These are phyloP conservation scores for Seira sanloemensis DNA, from an alignment of 2,888 invertebrate genomes.

Conservation along the genomic window DNA sequence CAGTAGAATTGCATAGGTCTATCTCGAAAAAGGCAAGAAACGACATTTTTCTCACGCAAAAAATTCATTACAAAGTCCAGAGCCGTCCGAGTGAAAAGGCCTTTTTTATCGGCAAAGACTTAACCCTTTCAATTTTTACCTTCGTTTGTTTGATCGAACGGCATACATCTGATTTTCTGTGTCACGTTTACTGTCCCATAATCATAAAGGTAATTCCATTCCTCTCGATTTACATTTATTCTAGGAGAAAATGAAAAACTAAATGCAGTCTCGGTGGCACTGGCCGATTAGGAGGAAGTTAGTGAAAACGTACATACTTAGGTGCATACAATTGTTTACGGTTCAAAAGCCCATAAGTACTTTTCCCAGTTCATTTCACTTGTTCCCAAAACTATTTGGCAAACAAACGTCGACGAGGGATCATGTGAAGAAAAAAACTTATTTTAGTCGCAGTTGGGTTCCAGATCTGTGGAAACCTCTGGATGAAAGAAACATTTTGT, in stretches of 20 bases:
- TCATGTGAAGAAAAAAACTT: background rate
- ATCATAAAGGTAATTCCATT: constrained; percentile 30
- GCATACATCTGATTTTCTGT: constrained; percentile 55
- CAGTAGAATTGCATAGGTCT: no score
- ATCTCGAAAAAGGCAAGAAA: no score
- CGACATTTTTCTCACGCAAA: no score
- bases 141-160: constrained; percentile 65
- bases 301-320: background rate
- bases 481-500: background rate
- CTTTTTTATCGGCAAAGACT: no score
- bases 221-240: constrained; percentile 45
- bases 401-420: background rate
- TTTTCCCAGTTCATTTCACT: background rate
- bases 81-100: no score
- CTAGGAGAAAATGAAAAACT: background rate
- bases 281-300: background rate
- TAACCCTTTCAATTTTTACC: no score
- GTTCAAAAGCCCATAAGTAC: background rate
- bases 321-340: background rate
- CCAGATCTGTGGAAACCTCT: background rate
- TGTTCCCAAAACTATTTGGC: background rate
- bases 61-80: no score
- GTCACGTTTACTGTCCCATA: constrained; percentile 53
- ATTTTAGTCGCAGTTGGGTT: background rate
- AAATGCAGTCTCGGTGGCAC: background rate